Evolutionary conservation across 2,888 invertebrate genomes (phyloP).

Genomic region (Acrocyrtus sp.): DNA sequence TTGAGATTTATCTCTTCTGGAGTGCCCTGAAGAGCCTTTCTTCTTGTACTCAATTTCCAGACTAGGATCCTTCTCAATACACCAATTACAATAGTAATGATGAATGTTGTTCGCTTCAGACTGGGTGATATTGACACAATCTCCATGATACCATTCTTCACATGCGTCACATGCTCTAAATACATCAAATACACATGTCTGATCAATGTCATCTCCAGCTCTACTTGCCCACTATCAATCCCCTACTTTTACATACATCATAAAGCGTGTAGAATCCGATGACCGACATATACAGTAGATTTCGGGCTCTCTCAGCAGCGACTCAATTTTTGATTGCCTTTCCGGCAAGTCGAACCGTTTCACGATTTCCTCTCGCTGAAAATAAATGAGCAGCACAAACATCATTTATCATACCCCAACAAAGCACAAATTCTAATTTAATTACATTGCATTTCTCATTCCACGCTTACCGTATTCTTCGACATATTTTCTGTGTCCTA

Average conservation of each 20-base stretch:
- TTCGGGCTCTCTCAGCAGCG: constrained; percentile 86
- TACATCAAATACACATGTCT: too few species aligned
- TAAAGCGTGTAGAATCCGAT: constrained; percentile 92
- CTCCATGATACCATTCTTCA: constrained; percentile 99
- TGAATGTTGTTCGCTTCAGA: constrained; percentile 92
- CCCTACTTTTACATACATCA: constrained; percentile 92
- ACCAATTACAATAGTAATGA: constrained; percentile 89
- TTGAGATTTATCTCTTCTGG: constrained; percentile 32
- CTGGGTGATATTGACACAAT: constrained; percentile 95
- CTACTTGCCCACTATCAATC: too few species aligned
- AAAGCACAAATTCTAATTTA: neutral
- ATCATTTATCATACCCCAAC: too few species aligned
- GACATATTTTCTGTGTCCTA: neutral
- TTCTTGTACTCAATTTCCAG: constrained; percentile 69
- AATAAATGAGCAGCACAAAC: too few species aligned
- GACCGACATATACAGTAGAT: constrained; percentile 95
- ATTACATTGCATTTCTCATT: neutral
- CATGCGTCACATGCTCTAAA: constrained; percentile 93
- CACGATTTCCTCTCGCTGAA: constrained; percentile 87
- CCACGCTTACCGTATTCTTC: neutral
- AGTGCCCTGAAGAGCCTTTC: constrained; percentile 49
- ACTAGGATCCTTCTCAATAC: constrained; percentile 83
- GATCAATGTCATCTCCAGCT: neutral
- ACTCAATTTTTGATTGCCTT: constrained; percentile 89
- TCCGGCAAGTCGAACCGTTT: constrained; percentile 89